Percentiles rank a stretch among this genome's conserved stretches.
phyloP scores from a whole-genome alignment of 2,888 invertebrate genomes.

The Cephus spinipes region DNA sequence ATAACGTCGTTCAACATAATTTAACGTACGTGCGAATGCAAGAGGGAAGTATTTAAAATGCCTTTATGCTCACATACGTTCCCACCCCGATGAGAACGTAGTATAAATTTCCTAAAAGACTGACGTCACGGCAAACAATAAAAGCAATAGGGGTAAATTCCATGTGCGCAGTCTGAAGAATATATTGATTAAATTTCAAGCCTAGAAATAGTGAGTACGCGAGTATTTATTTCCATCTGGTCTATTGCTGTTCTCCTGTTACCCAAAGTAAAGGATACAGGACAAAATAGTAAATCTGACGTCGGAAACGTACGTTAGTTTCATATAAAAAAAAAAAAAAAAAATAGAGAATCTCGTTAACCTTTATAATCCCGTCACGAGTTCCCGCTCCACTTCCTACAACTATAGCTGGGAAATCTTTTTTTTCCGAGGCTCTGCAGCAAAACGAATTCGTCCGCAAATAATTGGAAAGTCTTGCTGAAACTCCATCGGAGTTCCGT shows the following conservation, averaged over 20 bases:
- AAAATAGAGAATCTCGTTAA: neutral
- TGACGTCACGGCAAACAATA: neutral
- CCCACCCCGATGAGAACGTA: no score
- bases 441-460: neutral
- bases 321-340: neutral
- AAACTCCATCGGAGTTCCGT: slow-evolving; percentile 22
- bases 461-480: slow-evolving; percentile 23
- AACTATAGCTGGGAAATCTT: neutral
- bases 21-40: neutral
- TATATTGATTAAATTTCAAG: neutral
- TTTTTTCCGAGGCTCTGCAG: neutral
- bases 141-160: neutral
- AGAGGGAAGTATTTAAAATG: neutral
- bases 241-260: neutral
- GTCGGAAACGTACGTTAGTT: neutral
- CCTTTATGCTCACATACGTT: no score
- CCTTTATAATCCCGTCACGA: neutral
- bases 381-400: neutral
- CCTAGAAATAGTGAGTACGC: neutral
- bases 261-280: neutral
- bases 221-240: neutral
- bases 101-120: neutral
- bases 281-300: neutral
- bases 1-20: neutral
- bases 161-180: neutral